A percentile compares a stretch with the other conserved stretches of the same genome.
phyloP scores from a whole-genome alignment of 2,888 invertebrate species.

The Hetaerina titia region DNA sequence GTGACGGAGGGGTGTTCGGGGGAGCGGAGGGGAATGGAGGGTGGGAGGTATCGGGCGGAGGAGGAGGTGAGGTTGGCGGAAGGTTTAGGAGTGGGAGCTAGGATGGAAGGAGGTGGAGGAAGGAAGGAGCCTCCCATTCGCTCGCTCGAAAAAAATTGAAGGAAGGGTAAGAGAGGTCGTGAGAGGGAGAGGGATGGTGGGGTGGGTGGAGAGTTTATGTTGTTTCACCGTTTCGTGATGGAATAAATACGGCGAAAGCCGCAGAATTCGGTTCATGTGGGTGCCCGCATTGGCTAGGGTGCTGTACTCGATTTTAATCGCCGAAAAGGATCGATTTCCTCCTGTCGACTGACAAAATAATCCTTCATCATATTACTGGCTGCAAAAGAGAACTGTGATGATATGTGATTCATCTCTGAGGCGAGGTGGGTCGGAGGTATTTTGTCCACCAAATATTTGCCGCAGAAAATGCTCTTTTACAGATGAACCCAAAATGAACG shows the following conservation, averaged over 20 bases:
- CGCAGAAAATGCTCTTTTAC: neutral
- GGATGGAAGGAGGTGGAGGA: neutral
- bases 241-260: slow-evolving; percentile 35
- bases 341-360: neutral
- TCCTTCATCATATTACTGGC: neutral
- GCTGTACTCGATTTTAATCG: slow-evolving; percentile 27
- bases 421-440: neutral
- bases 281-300: slow-evolving; percentile 1
- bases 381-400: neutral
- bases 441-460: neutral
- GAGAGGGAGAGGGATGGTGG: neutral
- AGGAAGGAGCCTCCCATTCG: neutral
- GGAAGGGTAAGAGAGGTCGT: neutral
- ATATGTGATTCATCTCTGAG: neutral
- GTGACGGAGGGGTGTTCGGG: neutral
- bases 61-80: neutral
- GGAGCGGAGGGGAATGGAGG: neutral
- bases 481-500: neutral
- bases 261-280: slow-evolving; percentile 27
- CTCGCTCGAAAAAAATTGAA: slow-evolving; percentile 4
- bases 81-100: neutral
- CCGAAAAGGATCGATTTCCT: neutral
- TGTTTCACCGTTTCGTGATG: slow-evolving; percentile 21
- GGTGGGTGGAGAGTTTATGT: neutral
- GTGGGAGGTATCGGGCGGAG: neutral